Percentiles rank a stretch among this genome's conserved stretches.
Conservation (phyloP, 2,113 vertebrate genomes). For the Helogale parvula region DNA sequence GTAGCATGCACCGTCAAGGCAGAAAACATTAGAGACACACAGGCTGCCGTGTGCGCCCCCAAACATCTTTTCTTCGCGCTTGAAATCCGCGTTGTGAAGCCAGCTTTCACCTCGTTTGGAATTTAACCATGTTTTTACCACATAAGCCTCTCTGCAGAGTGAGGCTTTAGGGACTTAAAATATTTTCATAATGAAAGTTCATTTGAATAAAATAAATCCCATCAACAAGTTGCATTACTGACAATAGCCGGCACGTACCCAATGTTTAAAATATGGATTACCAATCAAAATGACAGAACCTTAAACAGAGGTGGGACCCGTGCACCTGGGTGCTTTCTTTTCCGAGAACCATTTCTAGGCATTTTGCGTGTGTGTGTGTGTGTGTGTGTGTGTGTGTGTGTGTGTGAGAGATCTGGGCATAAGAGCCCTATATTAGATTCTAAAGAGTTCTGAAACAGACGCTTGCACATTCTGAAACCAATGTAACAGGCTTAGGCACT, state of each 20-base stretch:
- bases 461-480: not conserved
- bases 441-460: not conserved
- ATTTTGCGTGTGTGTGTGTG: too few species aligned
- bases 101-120: fast-evolving
- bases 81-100: too few species aligned
- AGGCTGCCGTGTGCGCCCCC: fast-evolving
- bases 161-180: not conserved
- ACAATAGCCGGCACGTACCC: fast-evolving
- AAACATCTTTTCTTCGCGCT: not conserved
- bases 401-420: not conserved
- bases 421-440: not conserved
- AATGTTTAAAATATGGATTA: not conserved
- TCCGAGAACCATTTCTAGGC: not conserved
- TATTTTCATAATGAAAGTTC: not conserved
- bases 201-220: not conserved
- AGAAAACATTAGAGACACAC: not conserved
- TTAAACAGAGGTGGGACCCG: fast-evolving
- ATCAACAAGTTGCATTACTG: not conserved
- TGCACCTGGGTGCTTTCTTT: not conserved
- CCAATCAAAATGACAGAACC: not conserved
- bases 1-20: fast-evolving
- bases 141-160: too few species aligned
- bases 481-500: fast-evolving
- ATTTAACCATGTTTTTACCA: not conserved
- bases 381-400: too few species aligned